Evolutionary conservation across 2,797 vertebrate genomes (phyloP).

Genomic region (Anomalospiza imberbis): DNA sequence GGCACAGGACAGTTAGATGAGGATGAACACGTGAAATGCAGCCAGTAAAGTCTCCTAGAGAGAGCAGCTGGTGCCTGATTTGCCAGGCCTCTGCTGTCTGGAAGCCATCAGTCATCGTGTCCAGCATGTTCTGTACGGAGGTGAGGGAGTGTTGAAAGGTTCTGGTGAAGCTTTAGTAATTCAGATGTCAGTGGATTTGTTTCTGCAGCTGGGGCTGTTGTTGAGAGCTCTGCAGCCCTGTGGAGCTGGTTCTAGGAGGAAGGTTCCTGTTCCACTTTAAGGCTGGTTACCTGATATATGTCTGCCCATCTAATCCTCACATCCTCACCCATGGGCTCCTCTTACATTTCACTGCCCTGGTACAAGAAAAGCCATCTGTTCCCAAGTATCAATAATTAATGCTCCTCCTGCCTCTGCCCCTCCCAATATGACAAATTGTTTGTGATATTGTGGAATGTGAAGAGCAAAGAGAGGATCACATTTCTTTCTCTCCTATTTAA

Average conservation of each 20-base stretch:
- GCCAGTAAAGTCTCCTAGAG: background rate
- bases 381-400: conserved; percentile 63
- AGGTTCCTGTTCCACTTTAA: conserved; percentile 37
- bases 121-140: conserved; percentile 1
- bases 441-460: conserved; percentile 57
- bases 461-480: conserved; percentile 45
- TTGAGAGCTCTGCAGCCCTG: background rate
- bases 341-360: conserved; percentile 35
- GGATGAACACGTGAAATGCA: background rate
- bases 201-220: background rate
- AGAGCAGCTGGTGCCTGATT: background rate
- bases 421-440: conserved; percentile 62
- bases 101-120: background rate
- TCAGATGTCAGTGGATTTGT: conserved; percentile 33
- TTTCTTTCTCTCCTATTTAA: conserved; percentile 57
- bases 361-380: conserved; percentile 66
- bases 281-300: conserved; percentile 58
- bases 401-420: conserved; percentile 17
- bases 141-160: conserved; percentile 26
- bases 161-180: conserved; percentile 11
- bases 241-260: background rate
- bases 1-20: background rate
- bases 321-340: conserved; percentile 31
- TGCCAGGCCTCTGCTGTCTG: background rate
- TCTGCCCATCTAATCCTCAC: conserved; percentile 38